Evolutionary conservation across 2,113 vertebrate species (phyloP), one percentile per base, ranked within the genome.

Genomic region (Callionymus lyra): DNA sequence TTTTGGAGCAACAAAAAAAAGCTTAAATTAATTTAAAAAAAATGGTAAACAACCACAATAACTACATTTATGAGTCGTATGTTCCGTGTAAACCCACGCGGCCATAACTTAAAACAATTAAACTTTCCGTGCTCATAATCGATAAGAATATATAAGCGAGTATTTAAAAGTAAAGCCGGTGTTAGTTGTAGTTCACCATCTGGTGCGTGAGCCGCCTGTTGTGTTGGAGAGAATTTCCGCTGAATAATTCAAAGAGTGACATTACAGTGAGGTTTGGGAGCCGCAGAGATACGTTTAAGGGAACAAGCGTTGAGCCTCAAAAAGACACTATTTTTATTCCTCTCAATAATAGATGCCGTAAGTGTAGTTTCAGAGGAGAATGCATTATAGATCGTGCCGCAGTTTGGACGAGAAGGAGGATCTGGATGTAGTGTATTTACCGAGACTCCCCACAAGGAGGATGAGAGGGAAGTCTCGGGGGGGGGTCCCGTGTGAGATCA

Each of bases 181-280:
- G 21, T 27, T 5, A 5, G 21, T 27, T 27, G 4, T 27, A 27
- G 4, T 27, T 8, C 21, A 27, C 4, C 21, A 27, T 4, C 21
- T 4, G 21, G 12, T 35, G n/a, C 3, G 19, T 36, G 34, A 27
- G 34, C 21, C n/a, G 34, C 8, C 0, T 35, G 34, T 35, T 33
- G 32, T 37, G 1, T 40, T 40, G 38, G 46, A 31, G 38, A 13
- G 27, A 15, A 19, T 40, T 44, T 14, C 37, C 6, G n/a, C 66
- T 77, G 39, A 82, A 79, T 72, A 63, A 76, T 79, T 79, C 17
- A 76, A 64, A 65, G 38, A 14, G 47, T 55, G 61, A 72, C 63
- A 66, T 69, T 51, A 58, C 39, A 2, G 15, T 57, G 39, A 60
- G 41, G 37, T 55, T 63, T 59, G 33, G n/a, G 35, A 32, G 16